phyloP scores from a whole-genome alignment of 2,797 vertebrate species.

The Carcharodon carcharias region DNA sequence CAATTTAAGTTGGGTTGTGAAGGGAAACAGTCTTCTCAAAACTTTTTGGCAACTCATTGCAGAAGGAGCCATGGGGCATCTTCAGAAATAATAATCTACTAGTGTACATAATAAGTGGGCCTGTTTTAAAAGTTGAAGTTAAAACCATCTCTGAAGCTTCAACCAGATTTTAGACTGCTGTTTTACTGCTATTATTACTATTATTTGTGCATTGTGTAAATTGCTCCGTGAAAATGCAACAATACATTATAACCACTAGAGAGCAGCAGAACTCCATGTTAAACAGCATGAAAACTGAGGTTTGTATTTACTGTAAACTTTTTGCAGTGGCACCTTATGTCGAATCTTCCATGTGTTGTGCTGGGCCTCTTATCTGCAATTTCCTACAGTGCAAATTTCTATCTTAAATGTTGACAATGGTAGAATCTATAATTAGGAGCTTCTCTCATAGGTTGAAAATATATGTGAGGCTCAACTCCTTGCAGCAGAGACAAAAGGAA shows the following conservation, averaged over 20 bases:
- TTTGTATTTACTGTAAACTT: neutral
- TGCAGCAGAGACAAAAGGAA: neutral
- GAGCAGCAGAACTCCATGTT: neutral
- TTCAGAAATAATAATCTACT: neutral
- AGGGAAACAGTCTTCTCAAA: neutral
- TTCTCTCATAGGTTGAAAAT: neutral
- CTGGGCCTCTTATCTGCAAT: neutral
- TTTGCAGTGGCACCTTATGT: neutral
- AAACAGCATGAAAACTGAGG: neutral
- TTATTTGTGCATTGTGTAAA: neutral
- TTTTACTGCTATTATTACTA: neutral
- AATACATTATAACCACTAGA: neutral
- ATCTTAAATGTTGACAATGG: neutral
- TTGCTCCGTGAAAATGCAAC: neutral
- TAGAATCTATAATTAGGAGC: neutral
- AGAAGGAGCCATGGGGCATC: neutral
- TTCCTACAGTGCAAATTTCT: neutral
- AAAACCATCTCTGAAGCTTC: neutral
- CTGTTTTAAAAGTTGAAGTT: neutral
- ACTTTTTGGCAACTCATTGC: neutral
- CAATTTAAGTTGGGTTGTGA: neutral
- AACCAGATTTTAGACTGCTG: neutral
- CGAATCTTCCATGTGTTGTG: neutral
- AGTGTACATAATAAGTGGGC: neutral
- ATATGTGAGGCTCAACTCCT: neutral